Base-by-base conservation (phyloP, 2,888 invertebrate genomes). In the Polyploca ridens region DNA sequence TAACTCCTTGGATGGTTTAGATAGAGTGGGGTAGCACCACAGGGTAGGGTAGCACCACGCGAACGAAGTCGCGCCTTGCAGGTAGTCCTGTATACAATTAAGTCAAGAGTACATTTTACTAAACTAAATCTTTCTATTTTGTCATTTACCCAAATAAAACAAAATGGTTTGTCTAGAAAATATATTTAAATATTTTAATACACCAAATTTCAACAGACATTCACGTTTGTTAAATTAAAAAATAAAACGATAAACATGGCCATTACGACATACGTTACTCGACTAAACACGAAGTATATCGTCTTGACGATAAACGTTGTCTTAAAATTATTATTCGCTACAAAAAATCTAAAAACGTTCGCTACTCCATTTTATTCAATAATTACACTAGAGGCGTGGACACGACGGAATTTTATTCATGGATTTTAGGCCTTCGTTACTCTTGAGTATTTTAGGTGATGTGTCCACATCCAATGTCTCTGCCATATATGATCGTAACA, bases 161-260 rank as follows among this genome's bases (percentile, higher is more conserved):
- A 59, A 69, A n/a, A 63, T 63, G 58, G 27, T 71, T 85, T 90
- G 84, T 91, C 90, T 92, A 92, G 85, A 93, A 93, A 93, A 93
- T 92, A 93, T 91, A 92, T 87, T 93, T 93, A 89, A 90, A 88
- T 93, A 93, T 87, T 93, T 93, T 89, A 90, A 88, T 93, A 93
- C 91, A 90, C 90, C 87, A 89, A 92, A 87, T 91, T 87, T 87
- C 89, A 93, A 93, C 91, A 90, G 89, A 91, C 93, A 89, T 88
- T 84, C 85, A 90, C 81, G 82, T 84, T 83, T 85, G 87, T 89
- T 89, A 88, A 84, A 86, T 82, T 81, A 85, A 87, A 82, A 86
- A 85, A 85, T 83, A 82, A 84, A 86, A 86, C 81, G 82, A 84
- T 84, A 84, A 81, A 83, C 78, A 84, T 83, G 75, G 81, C 75